Evolutionary conservation across 2,888 invertebrate genomes (phyloP).

Genomic region (Dasysyrphus tricinctus): DNA sequence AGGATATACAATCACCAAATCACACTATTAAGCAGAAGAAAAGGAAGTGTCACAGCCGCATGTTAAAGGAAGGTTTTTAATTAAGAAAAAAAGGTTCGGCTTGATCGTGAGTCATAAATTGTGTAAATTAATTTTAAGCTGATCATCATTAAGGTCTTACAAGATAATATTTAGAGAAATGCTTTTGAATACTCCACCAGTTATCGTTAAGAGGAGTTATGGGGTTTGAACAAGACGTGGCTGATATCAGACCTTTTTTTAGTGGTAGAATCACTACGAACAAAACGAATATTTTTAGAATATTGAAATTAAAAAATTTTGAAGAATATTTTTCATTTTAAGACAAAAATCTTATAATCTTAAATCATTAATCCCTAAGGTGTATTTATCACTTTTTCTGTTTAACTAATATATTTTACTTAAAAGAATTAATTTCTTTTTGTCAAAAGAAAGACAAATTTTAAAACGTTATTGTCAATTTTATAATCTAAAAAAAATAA

Average conservation of each 20-base stretch:
- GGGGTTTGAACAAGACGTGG: accelerated
- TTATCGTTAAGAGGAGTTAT: neutral
- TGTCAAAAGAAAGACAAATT: neutral
- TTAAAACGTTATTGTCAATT: neutral
- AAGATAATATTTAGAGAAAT: neutral
- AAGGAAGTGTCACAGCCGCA: neutral
- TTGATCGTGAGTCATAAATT: neutral
- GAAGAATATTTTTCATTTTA: too few relatives aligned
- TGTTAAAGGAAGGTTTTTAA: neutral
- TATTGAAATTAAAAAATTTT: too few relatives aligned
- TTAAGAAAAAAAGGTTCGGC: neutral
- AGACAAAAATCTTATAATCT: neutral
- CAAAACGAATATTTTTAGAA: too few relatives aligned
- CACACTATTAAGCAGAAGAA: neutral
- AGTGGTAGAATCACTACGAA: neutral
- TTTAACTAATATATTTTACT: neutral
- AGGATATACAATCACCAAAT: slow-evolving; percentile 36
- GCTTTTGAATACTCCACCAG: neutral
- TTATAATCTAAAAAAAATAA: neutral
- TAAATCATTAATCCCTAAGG: neutral
- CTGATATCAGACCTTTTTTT: neutral
- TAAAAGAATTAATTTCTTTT: neutral
- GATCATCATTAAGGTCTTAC: neutral
- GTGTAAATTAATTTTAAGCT: neutral
- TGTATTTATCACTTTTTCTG: neutral